These are phyloP conservation scores for Leptodactylus fallax DNA, from an alignment of 2,797 vertebrate genomes.

Conservation along the genomic window DNA sequence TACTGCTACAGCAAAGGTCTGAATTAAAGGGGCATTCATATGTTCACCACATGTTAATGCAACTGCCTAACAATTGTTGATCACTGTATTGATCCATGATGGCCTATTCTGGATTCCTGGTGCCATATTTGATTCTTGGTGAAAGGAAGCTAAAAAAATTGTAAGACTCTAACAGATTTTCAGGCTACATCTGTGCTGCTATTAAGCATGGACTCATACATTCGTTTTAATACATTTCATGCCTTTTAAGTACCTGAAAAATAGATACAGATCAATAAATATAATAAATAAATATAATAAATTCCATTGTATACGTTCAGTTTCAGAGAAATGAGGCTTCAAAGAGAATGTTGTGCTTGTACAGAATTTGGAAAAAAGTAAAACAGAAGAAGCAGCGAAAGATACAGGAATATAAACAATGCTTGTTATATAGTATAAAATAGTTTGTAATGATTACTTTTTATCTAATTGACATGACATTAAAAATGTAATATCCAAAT, in stretches of 20 bases:
- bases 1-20: not conserved
- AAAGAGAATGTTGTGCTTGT: slow-evolving; percentile 82
- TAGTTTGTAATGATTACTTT: slow-evolving; percentile 75
- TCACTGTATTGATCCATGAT: not conserved
- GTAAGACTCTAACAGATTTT: not conserved
- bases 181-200: not conserved
- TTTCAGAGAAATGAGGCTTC: slow-evolving; percentile 60
- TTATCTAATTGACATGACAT: slow-evolving; percentile 75
- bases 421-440: slow-evolving; percentile 78
- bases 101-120: no score
- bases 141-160: no score
- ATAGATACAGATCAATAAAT: no score
- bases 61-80: not conserved
- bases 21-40: not conserved
- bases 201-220: slow-evolving; percentile 34
- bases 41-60: not conserved
- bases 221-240: slow-evolving; percentile 28
- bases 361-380: slow-evolving; percentile 77
- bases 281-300: no score
- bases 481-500: slow-evolving; percentile 82
- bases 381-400: slow-evolving; percentile 54
- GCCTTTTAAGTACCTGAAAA: not conserved
- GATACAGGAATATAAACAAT: slow-evolving; percentile 64
- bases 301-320: not conserved
- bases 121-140: no score